A percentile compares a stretch with the other conserved stretches of the same genome.
phyloP scores from a whole-genome alignment of 2,797 vertebrate genomes.

The Sylvia borin region DNA sequence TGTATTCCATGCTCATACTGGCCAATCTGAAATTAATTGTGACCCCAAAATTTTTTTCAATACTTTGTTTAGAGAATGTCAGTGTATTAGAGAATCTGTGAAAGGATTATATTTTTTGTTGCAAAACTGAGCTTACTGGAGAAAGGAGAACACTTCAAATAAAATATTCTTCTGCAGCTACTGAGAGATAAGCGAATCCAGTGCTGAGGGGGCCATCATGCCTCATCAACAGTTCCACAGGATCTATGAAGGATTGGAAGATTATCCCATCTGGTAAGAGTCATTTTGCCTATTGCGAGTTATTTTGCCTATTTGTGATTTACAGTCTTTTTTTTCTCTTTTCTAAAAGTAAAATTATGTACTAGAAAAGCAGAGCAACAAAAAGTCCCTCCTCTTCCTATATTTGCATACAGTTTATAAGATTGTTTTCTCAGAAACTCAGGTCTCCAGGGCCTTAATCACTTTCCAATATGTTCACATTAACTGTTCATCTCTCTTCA shows the following conservation, averaged over 20 bases:
- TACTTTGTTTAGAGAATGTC: not conserved
- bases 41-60: not conserved
- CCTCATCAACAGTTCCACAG: not conserved
- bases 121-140: not conserved
- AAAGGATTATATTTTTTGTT: not conserved
- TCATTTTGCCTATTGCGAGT: not conserved
- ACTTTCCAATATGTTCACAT: not conserved
- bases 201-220: fast-evolving
- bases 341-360: not conserved
- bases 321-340: not conserved
- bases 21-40: not conserved
- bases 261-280: not conserved
- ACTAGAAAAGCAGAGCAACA: not conserved
- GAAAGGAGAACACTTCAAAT: not conserved
- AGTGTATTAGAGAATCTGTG: not conserved
- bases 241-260: not conserved
- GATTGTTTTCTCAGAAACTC: not conserved
- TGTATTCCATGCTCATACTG: not conserved
- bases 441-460: not conserved
- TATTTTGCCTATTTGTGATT: not conserved
- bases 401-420: not conserved
- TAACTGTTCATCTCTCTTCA: not conserved
- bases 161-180: not conserved
- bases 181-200: not conserved
- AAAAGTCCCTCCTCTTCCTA: not conserved